Conservation (phyloP, 64 coral and sea anemone genomes). For the Stichodactyla helianthus region DNA sequence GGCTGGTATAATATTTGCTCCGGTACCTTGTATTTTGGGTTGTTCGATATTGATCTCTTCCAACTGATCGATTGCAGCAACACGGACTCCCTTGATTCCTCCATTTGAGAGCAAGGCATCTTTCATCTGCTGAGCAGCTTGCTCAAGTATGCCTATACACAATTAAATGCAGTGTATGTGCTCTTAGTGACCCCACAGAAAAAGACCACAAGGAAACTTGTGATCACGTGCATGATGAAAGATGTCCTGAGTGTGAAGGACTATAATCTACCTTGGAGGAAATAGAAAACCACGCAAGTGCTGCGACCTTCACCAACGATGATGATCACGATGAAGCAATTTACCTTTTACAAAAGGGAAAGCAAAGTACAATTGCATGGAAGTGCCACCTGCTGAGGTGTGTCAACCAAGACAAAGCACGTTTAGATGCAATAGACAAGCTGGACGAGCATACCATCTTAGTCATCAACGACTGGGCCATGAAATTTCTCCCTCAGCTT, state of each 20-base stretch:
- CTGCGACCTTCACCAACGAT: constrained; percentile 16
- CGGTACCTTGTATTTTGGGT: too few relatives aligned
- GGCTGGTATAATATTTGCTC: too few relatives aligned
- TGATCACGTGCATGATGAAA: constrained; percentile 31
- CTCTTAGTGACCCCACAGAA: constrained; percentile 14
- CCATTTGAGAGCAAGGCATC: too few relatives aligned
- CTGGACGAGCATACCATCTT: constrained; percentile 11
- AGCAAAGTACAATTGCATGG: constrained; percentile 14
- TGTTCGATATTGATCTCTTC: too few relatives aligned
- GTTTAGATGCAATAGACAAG: constrained; percentile 4
- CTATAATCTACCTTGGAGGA: constrained; percentile 9
- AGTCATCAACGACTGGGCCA: not conserved
- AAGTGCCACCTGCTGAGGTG: constrained; percentile 29
- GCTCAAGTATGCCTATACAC: too few relatives aligned
- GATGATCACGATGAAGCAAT: constrained; percentile 23
- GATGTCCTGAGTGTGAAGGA: constrained; percentile 13
- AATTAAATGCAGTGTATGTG: constrained; percentile 22
- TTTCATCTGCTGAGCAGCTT: too few relatives aligned
- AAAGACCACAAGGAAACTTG: constrained; percentile 16
- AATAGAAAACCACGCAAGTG: not conserved
- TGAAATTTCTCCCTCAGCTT: not conserved
- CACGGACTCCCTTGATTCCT: too few relatives aligned
- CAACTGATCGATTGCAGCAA: too few relatives aligned
- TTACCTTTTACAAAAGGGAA: constrained; percentile 4
- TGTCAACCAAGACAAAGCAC: constrained; percentile 25